Evolutionary conservation across 2,797 vertebrate genomes (phyloP).

Genomic region (Urocyon cinereoargenteus): DNA sequence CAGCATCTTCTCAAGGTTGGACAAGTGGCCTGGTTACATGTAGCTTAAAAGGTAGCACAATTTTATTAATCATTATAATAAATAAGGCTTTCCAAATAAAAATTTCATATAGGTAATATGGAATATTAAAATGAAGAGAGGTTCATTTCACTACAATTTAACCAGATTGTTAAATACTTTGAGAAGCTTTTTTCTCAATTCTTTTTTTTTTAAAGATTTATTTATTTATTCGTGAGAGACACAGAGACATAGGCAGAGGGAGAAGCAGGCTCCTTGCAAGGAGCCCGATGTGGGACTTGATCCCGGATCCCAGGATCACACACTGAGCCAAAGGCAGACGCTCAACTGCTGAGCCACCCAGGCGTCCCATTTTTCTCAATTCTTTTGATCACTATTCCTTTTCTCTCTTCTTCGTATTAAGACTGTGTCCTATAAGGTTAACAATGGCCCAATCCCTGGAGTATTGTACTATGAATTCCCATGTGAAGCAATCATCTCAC

Average conservation of each 20-base stretch:
- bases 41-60: neutral
- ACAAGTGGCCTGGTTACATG: neutral
- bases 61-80: neutral
- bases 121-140: conserved; percentile 7
- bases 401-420: conserved; percentile 27
- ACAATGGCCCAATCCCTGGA: neutral
- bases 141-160: conserved; percentile 21
- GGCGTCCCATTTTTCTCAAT: no score
- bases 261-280: no score
- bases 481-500: conserved; percentile 72
- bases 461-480: conserved; percentile 59
- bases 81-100: neutral
- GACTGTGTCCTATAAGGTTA: neutral
- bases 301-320: no score
- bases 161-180: neutral
- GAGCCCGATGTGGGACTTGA: no score
- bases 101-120: neutral
- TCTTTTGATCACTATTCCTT: neutral
- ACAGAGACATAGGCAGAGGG: no score
- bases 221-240: no score
- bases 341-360: no score
- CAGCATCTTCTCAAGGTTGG: neutral
- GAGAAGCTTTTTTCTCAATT: neutral
- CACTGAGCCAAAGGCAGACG: no score
- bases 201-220: no score